These are phyloP conservation scores for Panthera tigris DNA, from an alignment of 2,113 vertebrate species.

Conservation along the genomic window DNA sequence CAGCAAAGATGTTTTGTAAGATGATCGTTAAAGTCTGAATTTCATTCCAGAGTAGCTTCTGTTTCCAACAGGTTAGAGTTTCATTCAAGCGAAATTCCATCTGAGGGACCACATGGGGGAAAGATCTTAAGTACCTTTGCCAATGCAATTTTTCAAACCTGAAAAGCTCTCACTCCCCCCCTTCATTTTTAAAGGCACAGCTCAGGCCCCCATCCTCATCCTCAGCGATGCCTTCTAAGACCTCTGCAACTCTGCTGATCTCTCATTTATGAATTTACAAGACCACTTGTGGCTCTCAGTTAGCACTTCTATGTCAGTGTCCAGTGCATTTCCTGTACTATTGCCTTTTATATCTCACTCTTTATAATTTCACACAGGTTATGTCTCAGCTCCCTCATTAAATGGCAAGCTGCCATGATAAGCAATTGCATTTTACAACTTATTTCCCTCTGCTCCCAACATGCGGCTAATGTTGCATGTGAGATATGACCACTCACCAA, in stretches of 20 bases:
- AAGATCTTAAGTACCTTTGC: neutral
- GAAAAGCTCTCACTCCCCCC: neutral
- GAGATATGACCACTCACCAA: neutral
- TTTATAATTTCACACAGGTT: neutral
- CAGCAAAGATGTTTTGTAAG: neutral
- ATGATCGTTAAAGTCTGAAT: conserved; percentile 12
- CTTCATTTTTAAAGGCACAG: neutral
- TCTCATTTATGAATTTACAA: neutral
- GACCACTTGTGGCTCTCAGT: neutral
- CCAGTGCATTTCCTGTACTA: neutral
- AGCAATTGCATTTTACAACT: neutral
- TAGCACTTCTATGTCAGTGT: neutral
- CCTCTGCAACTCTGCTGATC: neutral
- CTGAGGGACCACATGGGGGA: neutral
- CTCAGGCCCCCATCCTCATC: neutral
- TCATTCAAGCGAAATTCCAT: neutral
- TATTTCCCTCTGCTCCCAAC: neutral
- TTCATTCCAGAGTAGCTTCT: neutral
- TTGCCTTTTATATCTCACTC: neutral
- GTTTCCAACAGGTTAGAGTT: neutral
- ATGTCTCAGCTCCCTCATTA: neutral
- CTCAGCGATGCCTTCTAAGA: neutral
- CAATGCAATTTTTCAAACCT: neutral
- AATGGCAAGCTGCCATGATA: neutral
- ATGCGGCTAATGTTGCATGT: neutral